Conservation (phyloP, 2,113 vertebrate genomes). For the Spea bombifrons region DNA sequence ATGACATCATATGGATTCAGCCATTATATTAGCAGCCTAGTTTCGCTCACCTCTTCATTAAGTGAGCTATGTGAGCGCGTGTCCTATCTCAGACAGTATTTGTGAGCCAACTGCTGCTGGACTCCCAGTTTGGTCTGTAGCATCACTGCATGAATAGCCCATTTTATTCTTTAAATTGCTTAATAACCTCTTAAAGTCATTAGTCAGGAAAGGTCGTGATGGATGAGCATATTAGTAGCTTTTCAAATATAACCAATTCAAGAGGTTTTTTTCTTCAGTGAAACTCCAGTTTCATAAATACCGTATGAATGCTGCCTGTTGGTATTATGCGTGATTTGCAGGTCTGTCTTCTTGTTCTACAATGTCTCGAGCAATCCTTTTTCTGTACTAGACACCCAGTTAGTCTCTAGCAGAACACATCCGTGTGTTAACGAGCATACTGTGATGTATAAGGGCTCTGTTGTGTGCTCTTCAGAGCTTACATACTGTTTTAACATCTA, state of each 20-base stretch:
- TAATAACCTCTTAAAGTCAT: constrained; percentile 46
- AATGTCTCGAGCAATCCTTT: too few species aligned
- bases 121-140: constrained; percentile 36
- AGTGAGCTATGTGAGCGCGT: constrained; percentile 45
- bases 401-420: too few species aligned
- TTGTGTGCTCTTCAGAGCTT: too few species aligned
- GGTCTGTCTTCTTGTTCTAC: too few species aligned
- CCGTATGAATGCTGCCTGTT: too few species aligned
- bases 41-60: constrained; percentile 54
- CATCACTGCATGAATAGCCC: constrained; percentile 32
- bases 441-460: too few species aligned
- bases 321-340: too few species aligned
- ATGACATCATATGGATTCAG: constrained; percentile 49
- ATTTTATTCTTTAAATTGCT: constrained; percentile 42
- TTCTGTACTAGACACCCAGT: too few species aligned
- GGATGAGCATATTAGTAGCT: constrained; percentile 22
- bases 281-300: not conserved
- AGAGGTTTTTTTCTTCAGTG: not conserved
- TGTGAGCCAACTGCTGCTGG: constrained; percentile 43
- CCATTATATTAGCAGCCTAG: constrained; percentile 47
- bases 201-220: constrained; percentile 28
- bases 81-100: constrained; percentile 46
- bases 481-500: too few species aligned
- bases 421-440: too few species aligned
- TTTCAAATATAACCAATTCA: constrained; percentile 13